A percentile compares a stretch with the other conserved stretches of the same genome.
phyloP scores from a whole-genome alignment of 2,888 invertebrate genomes.

The Lochmaea crataegi region DNA sequence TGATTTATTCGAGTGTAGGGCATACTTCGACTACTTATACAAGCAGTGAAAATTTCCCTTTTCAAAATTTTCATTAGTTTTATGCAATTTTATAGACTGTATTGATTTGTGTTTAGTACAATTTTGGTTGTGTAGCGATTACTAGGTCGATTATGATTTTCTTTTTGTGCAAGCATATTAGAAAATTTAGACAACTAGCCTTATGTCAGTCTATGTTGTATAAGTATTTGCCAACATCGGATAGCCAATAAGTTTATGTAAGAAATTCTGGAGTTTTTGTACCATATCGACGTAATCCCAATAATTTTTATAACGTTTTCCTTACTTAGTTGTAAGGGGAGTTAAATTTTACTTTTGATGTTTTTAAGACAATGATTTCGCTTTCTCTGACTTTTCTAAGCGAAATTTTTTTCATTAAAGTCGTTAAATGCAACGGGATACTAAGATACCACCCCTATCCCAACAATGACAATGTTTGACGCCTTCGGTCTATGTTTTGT shows the following conservation, averaged over 20 bases:
- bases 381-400: not conserved
- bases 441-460: too few species aligned
- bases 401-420: not conserved
- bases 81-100: not conserved
- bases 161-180: not conserved
- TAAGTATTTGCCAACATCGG: not conserved
- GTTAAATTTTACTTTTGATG: not conserved
- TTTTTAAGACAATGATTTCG: not conserved
- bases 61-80: conserved; percentile 44
- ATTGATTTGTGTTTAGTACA: conserved; percentile 10
- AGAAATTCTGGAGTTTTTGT: not conserved
- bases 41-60: conserved; percentile 44
- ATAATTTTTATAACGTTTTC: not conserved
- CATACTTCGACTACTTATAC: conserved; percentile 47
- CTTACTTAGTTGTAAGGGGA: not conserved
- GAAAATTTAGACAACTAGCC: not conserved
- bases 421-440: not conserved
- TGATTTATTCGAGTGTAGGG: conserved; percentile 45
- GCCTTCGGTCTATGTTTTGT: too few species aligned
- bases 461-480: too few species aligned
- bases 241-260: not conserved
- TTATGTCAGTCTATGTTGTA: not conserved
- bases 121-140: conserved; percentile 2
- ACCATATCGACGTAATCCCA: not conserved
- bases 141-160: not conserved